Evolutionary conservation across 2,888 invertebrate genomes (phyloP).

Genomic region (Embidobia sp.): DNA sequence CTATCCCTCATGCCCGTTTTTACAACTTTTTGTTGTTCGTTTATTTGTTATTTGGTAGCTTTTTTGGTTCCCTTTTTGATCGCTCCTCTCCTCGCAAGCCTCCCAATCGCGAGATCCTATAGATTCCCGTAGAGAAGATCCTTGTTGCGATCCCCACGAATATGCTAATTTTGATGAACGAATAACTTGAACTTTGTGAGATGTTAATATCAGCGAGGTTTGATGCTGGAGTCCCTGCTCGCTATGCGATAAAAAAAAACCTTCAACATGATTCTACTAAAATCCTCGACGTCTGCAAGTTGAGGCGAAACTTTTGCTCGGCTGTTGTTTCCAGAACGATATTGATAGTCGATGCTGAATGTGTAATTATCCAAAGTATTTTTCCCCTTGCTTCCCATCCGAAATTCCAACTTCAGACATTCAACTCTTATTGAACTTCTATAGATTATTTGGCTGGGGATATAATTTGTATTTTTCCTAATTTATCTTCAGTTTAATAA

Average conservation of each 20-base stretch:
- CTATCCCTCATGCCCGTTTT: conserved; percentile 30
- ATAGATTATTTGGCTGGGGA: no score
- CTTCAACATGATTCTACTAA: conserved; percentile 51
- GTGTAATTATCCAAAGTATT: no score
- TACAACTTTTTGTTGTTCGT: conserved; percentile 39
- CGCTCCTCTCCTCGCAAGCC: conserved; percentile 31
- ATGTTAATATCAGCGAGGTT: conserved; percentile 63
- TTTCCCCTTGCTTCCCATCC: no score
- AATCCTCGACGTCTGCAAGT: conserved; percentile 33
- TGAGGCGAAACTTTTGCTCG: conserved; percentile 18
- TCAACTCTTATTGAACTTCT: no score
- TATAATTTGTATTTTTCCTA: no score
- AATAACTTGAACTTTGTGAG: conserved; percentile 63
- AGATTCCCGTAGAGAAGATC: conserved; percentile 66
- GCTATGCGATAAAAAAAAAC: conserved; percentile 38
- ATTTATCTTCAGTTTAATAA: no score
- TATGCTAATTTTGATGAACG: conserved; percentile 65
- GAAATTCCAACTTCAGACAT: no score
- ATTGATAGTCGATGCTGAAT: no score
- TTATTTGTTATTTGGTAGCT: conserved; percentile 50
- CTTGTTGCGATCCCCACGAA: conserved; percentile 64
- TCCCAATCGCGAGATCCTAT: conserved; percentile 63
- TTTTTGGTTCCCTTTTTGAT: conserved; percentile 43
- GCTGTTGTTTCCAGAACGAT: no score
- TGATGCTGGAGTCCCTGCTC: conserved; percentile 47